These are phyloP conservation scores for Lottia gigantea DNA, from an alignment of 2,888 invertebrate species.

Conservation along the genomic window DNA sequence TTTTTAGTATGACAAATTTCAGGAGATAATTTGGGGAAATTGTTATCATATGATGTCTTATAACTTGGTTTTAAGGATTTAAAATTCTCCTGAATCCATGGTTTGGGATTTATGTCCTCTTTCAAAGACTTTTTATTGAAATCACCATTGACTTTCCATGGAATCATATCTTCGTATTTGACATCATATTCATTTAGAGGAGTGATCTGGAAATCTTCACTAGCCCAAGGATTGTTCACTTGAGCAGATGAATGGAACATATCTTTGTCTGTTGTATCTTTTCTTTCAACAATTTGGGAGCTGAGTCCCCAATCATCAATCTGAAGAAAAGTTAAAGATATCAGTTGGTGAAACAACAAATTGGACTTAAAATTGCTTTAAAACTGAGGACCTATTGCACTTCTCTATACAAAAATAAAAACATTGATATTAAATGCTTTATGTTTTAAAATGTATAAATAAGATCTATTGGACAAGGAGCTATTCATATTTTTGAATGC, in stretches of 20 bases:
- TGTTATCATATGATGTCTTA: background rate
- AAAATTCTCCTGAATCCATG: background rate
- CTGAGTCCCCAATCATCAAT: background rate
- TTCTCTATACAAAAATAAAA: too few relatives aligned
- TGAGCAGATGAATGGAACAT: background rate
- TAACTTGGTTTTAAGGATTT: background rate
- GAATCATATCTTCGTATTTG: background rate
- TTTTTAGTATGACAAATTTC: background rate
- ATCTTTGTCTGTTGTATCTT: too few relatives aligned
- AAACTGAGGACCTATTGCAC: too few relatives aligned
- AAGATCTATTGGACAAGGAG: too few relatives aligned
- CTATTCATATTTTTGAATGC: too few relatives aligned
- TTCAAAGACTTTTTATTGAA: background rate
- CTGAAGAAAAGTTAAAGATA: background rate
- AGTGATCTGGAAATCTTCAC: conserved; percentile 43
- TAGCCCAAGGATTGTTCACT: conserved; percentile 25
- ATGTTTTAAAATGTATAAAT: too few relatives aligned
- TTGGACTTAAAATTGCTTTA: too few relatives aligned
- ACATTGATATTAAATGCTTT: too few relatives aligned
- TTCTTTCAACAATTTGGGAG: background rate
- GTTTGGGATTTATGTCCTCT: background rate
- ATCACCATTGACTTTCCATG: background rate
- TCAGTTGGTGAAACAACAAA: too few relatives aligned
- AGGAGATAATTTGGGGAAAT: background rate
- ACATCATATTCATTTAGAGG: conserved; percentile 30